Evolutionary conservation across 2,113 vertebrate genomes (phyloP).

Genomic region (Blennius ocellaris): DNA sequence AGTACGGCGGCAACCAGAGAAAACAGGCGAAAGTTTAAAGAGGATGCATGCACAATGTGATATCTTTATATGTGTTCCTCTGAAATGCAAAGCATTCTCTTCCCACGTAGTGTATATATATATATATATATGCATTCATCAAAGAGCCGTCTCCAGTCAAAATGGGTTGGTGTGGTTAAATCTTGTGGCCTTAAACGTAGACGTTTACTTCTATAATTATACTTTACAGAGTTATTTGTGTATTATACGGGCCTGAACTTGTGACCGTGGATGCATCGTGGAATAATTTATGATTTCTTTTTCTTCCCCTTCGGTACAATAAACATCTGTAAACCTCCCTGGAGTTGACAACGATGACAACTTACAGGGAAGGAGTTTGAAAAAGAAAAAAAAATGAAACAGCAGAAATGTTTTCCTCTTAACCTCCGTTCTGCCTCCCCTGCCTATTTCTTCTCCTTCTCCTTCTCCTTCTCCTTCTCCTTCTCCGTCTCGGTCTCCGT

Average conservation of each 20-base stretch:
- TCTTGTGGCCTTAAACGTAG: constrained; percentile 6
- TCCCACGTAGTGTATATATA: not conserved
- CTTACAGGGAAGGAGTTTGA: constrained; percentile 37
- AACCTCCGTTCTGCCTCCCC: constrained; percentile 38
- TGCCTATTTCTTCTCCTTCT: constrained; percentile 57
- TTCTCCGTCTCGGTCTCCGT: constrained; percentile 42
- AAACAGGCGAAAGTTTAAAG: not conserved
- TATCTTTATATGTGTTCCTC: constrained; percentile 29
- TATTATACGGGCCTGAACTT: constrained; percentile 68
- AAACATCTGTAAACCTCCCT: constrained; percentile 69
- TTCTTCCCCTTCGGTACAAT: constrained; percentile 34
- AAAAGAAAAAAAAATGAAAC: constrained; percentile 26
- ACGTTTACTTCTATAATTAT: constrained; percentile 53
- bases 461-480: constrained; percentile 50
- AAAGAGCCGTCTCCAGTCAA: constrained; percentile 6
- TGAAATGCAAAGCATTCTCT: not conserved
- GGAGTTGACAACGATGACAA: constrained; percentile 65
- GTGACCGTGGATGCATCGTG: constrained; percentile 59
- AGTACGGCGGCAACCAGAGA: constrained; percentile 1
- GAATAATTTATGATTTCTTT: constrained; percentile 63
- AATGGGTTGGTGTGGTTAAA: constrained; percentile 33
- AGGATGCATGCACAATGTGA: constrained; percentile 5
- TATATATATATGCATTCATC: not conserved
- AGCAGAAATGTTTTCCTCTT: constrained; percentile 50
- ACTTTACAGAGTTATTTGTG: constrained; percentile 39